phyloP scores from a whole-genome alignment of 2,888 invertebrate genomes.

The Sarcophaga carnaria region DNA sequence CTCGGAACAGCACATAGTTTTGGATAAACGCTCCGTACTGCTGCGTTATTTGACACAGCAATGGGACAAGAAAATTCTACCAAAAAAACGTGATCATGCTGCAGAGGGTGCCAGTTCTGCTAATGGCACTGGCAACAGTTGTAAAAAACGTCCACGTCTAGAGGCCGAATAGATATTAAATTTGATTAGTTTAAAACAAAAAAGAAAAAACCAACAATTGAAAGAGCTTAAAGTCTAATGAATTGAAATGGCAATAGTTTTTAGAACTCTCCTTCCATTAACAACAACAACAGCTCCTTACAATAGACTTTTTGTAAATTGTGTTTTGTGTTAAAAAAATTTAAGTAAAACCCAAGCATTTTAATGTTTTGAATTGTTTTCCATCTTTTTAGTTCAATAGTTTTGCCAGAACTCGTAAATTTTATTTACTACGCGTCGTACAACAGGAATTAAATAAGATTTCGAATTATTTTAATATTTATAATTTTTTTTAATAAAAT shows the following conservation, averaged over 20 bases:
- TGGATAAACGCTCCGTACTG: constrained; percentile 96
- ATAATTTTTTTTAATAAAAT: constrained; percentile 59
- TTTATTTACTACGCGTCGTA: constrained; percentile 57
- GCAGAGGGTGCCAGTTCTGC: constrained; percentile 68
- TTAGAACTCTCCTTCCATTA: constrained; percentile 23
- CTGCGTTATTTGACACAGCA: constrained; percentile 96
- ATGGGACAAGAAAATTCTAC: constrained; percentile 93
- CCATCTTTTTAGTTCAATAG: constrained; percentile 23
- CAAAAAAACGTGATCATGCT: constrained; percentile 78
- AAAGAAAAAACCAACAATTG: neutral
- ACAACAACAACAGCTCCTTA: neutral
- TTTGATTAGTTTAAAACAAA: constrained; percentile 6
- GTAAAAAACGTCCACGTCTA: constrained; percentile 80
- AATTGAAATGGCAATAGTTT: constrained; percentile 25
- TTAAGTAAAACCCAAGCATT: neutral
- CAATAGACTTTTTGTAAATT: constrained; percentile 29
- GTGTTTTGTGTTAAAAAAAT: neutral
- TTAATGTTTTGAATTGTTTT: constrained; percentile 11
- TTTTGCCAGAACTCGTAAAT: constrained; percentile 43
- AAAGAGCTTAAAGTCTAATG: constrained; percentile 53
- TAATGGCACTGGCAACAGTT: constrained; percentile 72
- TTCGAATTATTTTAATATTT: constrained; percentile 59
- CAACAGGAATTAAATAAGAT: constrained; percentile 57
- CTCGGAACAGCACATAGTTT: constrained; percentile 97
- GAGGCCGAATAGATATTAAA: constrained; percentile 76